Evolutionary conservation across 2,113 vertebrate species (phyloP), one percentile per base, ranked within the genome.

Genomic region (Poeciliopsis occidentalis): DNA sequence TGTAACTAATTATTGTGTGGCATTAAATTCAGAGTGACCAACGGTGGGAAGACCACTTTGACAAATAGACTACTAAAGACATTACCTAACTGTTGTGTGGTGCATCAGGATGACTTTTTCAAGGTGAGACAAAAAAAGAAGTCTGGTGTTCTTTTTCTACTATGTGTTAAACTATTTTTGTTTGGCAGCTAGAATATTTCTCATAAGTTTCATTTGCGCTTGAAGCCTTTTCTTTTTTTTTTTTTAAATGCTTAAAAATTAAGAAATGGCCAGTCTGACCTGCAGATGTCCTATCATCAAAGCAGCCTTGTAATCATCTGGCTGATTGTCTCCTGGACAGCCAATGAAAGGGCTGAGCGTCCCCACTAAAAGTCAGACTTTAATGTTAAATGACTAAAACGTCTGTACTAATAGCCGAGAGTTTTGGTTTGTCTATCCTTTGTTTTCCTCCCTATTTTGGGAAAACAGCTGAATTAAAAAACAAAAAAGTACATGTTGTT

Each of bases 91-190:
- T 95, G 95, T 81, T 96, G 94, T 71, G 94, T 96, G 27, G 91
- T 96, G 63, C 94, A 95, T 83, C 95, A 96, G 84, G 95, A 96
- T 83, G 93, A 95, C 89, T 96, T 96, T 71, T 96, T 94, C 87
- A 96, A 95, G 94, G 95, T 96, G 93, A 89, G 89, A 69, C 22
- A 15, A 74, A 37, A 10, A 37, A 37, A 37, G 34, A 37, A 74
- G 15, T 34, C 10, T 70, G 4, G 3, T 10, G 67, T 67, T 4
- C 8, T 27, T 65, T 65, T 22, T 37, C 13, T 19, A 39, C 67
- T 73, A 7, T 26, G 60, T 63, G 6, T 71, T 65, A 2, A 69
- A 3, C 70, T 41, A 41, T 63, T 12, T 51, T 65, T 34, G 79
- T n/a, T 39, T 76, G 77, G 26, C 75, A 74, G 3, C 6, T 41